Base-by-base conservation (phyloP, 2,797 vertebrate genomes). In the Sebastes baramenuke region DNA sequence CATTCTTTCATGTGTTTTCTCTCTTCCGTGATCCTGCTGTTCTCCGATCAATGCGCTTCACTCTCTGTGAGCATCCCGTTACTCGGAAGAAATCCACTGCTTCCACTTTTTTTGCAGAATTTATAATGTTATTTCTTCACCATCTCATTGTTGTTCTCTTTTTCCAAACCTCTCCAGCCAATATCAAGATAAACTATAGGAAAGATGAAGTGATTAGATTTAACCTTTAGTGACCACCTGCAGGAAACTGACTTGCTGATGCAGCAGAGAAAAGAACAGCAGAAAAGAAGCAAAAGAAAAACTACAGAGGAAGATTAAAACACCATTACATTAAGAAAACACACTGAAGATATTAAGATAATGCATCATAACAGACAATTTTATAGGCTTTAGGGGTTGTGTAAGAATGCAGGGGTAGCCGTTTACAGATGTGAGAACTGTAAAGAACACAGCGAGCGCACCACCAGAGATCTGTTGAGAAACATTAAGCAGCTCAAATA, bases 141-240 rank as follows among this genome's bases (percentile, higher is more conserved):
- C 16, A 1, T 67, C 32, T 56, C 8, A 14, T 29, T 11, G 1
- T 59, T 56, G 10, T 56, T 2, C 42, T 59, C 20, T 62, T 65
- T 42, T 72, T 68, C 18, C 56, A 68, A 73, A 72, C 30, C 27
- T 27, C 30, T 32, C 32, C 38, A 84, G 27, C 67, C 65, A 49
- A 24, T 56, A 72, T 56, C 60, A 55, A 20, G 34, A 81, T 67
- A 61, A 71, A 64, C 20, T 24, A 61, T 18, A 4, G 6, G 4
- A 59, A 49, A 58, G 4, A 22, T 42, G 24, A 61, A 18, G 27
- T 42, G 36, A 76, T 69, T 34, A 61, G 38, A 72, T 56, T 10
- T 38, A 52, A 72, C 11, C 76, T 55, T 42, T 69, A 73, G 70
- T 71, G 46, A 71, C 16, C 30, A 29, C 38, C 73, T 73, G 27